Percentiles rank a stretch among this genome's conserved stretches.
These are phyloP conservation scores for Lobophora halterata DNA, from an alignment of 2,888 invertebrate species.

Conservation along the genomic window DNA sequence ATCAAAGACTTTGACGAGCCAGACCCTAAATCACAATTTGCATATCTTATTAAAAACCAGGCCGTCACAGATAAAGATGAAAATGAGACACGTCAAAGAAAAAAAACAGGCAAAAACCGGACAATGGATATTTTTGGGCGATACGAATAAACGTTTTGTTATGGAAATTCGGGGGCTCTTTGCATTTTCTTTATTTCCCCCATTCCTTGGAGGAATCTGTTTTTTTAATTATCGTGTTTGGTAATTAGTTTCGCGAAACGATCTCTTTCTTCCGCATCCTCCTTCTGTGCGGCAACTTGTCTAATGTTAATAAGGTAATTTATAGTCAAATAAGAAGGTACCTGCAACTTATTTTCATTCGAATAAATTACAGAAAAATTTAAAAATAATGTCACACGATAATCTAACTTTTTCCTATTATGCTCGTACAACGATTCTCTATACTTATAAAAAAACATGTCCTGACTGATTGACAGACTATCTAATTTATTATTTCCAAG, in stretches of 20 bases:
- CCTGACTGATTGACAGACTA: no score
- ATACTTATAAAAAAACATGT: no score
- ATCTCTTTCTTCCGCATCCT: conserved; percentile 68
- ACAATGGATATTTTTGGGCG: conserved; percentile 76
- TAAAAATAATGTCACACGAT: no score
- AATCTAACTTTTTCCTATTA: no score
- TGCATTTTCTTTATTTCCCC: conserved; percentile 76
- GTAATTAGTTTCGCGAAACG: conserved; percentile 79
- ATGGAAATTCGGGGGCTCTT: conserved; percentile 78
- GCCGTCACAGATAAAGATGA: conserved; percentile 73
- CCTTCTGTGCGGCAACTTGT: conserved; percentile 67
- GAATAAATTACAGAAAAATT: no score
- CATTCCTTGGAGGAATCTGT: conserved; percentile 70
- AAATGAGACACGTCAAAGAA: conserved; percentile 73
- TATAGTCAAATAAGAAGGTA: conserved; percentile 44
- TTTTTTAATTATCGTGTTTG: conserved; percentile 80
- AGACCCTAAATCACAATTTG: conserved; percentile 54
- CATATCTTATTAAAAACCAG: conserved; percentile 78
- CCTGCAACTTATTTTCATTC: conserved; percentile 3
- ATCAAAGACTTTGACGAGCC: conserved; percentile 54
- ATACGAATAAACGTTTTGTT: conserved; percentile 73
- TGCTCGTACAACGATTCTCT: no score
- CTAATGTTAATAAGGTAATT: conserved; percentile 72
- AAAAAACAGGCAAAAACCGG: conserved; percentile 69
- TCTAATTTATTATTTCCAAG: no score